phyloP scores from a whole-genome alignment of 2,113 vertebrate genomes.

The Chaenocephalus aceratus region DNA sequence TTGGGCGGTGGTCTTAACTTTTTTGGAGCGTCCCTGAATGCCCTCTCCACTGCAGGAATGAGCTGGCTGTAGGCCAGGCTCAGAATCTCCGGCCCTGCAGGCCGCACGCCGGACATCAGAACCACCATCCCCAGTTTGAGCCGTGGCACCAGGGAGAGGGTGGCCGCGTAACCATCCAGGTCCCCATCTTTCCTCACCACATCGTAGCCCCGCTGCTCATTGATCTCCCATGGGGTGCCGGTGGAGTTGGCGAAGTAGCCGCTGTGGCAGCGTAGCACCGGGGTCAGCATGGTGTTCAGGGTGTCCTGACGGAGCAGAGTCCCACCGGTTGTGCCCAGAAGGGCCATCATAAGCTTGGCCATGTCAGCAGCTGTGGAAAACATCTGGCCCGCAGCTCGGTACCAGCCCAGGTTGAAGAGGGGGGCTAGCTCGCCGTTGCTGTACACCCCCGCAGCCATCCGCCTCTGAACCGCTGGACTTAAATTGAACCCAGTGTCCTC shows the following conservation, averaged over 20 bases:
- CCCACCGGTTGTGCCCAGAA: conserved; percentile 83
- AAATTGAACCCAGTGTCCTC: conserved; percentile 90
- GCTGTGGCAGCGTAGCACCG: conserved; percentile 85
- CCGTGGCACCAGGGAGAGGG: conserved; percentile 89
- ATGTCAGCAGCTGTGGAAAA: conserved; percentile 91
- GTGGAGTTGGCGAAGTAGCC: conserved; percentile 91
- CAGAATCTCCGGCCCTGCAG: conserved; percentile 84
- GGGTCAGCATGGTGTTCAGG: conserved; percentile 89
- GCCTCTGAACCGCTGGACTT: conserved; percentile 74
- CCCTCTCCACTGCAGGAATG: conserved; percentile 88
- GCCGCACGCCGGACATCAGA: conserved; percentile 90
- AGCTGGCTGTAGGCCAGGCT: conserved; percentile 82
- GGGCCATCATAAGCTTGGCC: conserved; percentile 89
- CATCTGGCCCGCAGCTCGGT: conserved; percentile 94
- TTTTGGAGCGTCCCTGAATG: conserved; percentile 85
- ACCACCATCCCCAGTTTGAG: conserved; percentile 90
- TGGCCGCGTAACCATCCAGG: conserved; percentile 90
- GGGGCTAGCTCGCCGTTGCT: conserved; percentile 84
- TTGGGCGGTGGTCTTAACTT: conserved; percentile 83
- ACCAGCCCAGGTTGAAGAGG: conserved; percentile 93
- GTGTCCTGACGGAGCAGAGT: conserved; percentile 85
- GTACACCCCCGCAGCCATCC: conserved; percentile 91
- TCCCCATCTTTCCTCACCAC: conserved; percentile 92
- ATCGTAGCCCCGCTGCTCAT: conserved; percentile 87
- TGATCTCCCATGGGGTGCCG: conserved; percentile 93